A percentile compares a stretch with the other conserved stretches of the same genome.
These are phyloP conservation scores for Patella caerulea DNA, from an alignment of 2,888 invertebrate genomes.

Conservation along the genomic window DNA sequence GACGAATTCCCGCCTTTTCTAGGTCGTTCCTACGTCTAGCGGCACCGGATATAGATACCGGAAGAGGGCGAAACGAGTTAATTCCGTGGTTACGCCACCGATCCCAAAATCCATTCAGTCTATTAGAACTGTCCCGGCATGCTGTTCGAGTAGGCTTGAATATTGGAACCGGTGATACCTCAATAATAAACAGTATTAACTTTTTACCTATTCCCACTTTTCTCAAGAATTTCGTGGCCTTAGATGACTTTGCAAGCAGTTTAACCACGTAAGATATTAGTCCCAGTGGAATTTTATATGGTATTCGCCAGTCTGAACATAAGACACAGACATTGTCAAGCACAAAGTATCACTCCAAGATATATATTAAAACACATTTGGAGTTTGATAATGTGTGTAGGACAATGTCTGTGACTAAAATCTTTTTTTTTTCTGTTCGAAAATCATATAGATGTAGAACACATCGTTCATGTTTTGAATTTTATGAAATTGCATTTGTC, in stretches of 20 bases:
- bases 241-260: conserved; percentile 46
- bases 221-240: conserved; percentile 50
- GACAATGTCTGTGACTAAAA: no score
- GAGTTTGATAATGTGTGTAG: no score
- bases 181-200: conserved; percentile 51
- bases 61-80: conserved; percentile 48
- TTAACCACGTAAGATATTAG: no score
- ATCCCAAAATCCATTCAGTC: conserved; percentile 43
- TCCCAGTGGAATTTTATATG: no score
- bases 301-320: no score
- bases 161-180: conserved; percentile 49
- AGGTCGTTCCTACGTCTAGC: conserved; percentile 58
- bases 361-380: no score
- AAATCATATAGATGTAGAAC: no score
- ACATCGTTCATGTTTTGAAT: no score
- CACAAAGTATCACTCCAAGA: no score
- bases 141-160: conserved; percentile 55
- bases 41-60: conserved; percentile 46
- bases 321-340: no score
- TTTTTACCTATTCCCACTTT: conserved; percentile 50
- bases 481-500: no score
- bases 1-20: conserved; percentile 61
- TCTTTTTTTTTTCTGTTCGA: no score
- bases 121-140: conserved; percentile 52
- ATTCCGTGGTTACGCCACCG: conserved; percentile 54